Conservation (phyloP, 2,888 invertebrate species). For the Drosophila nr. fundita region DNA sequence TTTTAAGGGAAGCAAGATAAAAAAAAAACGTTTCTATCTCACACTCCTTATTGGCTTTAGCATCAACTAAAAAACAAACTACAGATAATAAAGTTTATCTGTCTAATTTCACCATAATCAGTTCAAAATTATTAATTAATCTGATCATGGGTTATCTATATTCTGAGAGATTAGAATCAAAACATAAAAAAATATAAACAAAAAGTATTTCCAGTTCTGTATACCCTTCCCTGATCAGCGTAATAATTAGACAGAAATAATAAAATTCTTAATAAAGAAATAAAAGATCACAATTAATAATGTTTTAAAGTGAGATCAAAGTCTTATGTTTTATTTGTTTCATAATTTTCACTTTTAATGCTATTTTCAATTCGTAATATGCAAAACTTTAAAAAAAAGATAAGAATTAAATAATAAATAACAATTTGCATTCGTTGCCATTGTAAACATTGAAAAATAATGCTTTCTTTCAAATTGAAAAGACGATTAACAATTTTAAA, state of each 20-base stretch:
- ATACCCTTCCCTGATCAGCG: background rate
- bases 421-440: slow-evolving; percentile 76
- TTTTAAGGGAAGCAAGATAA: background rate
- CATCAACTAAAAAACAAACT: background rate
- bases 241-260: background rate
- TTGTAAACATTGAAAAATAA: slow-evolving; percentile 70
- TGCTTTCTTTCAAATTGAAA: slow-evolving; percentile 60
- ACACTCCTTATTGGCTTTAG: background rate
- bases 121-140: background rate
- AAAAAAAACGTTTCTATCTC: background rate
- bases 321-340: slow-evolving; percentile 66
- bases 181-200: background rate
- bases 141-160: background rate
- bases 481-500: slow-evolving; percentile 66
- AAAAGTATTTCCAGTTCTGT: background rate
- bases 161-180: background rate
- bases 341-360: slow-evolving; percentile 65
- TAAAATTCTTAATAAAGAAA: background rate
- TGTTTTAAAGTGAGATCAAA: slow-evolving; percentile 70
- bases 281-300: slow-evolving; percentile 19
- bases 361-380: slow-evolving; percentile 50
- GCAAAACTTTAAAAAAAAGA: slow-evolving; percentile 65
- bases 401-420: slow-evolving; percentile 71
- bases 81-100: background rate
- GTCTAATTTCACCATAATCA: background rate